Evolutionary conservation across 2,797 vertebrate species (phyloP).

Genomic region (Gorsachius magnificus): DNA sequence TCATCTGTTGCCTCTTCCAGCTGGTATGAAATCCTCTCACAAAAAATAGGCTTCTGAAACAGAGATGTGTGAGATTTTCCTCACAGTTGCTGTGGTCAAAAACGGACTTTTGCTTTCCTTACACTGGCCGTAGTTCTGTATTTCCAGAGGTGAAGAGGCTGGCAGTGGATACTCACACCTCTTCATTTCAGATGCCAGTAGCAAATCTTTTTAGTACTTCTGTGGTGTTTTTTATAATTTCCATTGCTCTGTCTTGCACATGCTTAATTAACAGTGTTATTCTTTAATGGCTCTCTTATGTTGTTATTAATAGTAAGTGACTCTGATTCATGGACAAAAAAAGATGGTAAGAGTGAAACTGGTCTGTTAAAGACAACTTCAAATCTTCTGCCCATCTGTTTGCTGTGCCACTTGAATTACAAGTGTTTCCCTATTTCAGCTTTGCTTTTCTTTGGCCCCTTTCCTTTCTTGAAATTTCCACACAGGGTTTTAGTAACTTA

Average conservation of each 20-base stretch:
- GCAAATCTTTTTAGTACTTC: neutral
- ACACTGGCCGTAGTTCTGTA: neutral
- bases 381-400: conserved; percentile 15
- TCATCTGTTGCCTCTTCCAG: neutral
- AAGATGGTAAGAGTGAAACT: neutral
- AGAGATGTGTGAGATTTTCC: neutral
- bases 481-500: neutral
- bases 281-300: neutral
- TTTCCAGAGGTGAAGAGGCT: neutral
- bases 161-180: neutral
- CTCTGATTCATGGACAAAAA: neutral
- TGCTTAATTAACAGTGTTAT: neutral
- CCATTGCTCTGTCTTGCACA: neutral
- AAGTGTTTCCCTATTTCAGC: neutral
- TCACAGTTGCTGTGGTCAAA: neutral
- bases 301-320: conserved; percentile 17
- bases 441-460: neutral
- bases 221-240: neutral
- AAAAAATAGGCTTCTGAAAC: neutral
- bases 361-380: neutral
- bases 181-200: neutral
- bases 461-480: neutral
- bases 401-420: neutral
- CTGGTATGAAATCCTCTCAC: neutral
- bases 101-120: neutral